Base-by-base conservation (phyloP, 2,888 invertebrate genomes). In the Petrophora chlorosata region DNA sequence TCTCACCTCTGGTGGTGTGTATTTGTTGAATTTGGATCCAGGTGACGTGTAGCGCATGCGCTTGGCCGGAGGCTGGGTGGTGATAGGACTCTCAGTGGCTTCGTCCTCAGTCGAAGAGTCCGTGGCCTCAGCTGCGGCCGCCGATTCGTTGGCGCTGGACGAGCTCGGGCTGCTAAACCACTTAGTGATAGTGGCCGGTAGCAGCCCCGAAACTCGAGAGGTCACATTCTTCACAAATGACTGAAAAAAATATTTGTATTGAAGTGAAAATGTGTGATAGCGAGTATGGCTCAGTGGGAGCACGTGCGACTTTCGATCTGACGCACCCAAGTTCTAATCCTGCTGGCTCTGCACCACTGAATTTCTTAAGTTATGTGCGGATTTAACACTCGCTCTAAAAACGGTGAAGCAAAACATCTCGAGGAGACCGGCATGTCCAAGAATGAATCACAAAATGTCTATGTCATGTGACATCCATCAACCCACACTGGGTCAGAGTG, bases 181-280 rank as follows among this genome's bases (percentile, higher is more conserved):
- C 63, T 90, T 92, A 3, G 88, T 88, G 46, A 92, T 76, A 17
- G 92, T 90, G 41, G 92, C 90, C 12, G 94, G 93, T 63, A 94
- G 85, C 19, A 94, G 80, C 45, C 92, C 92, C 2, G 93, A 91
- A 42, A 94, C 91, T 63, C 91, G 91, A 46, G 92, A 92, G 58
- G 92, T 92, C 41, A 94, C 92, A 88, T 93, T 94, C 70, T 92
- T 92, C 51, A 94, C 93, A 75, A 95, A 93, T 13, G 94, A 94
- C 94, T 94, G 88, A 33, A 92, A 92, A 13, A 34, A 36, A n/a
- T 1, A 1, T n/a, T n/a, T n/a, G n/a, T n/a, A n/a, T n/a, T n/a
- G n/a, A n/a, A n/a, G n/a, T n/a, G n/a, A n/a, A n/a, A n/a, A n/a
- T n/a, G n/a, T n/a, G n/a, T n/a, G n/a, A n/a, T n/a, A n/a, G n/a